Base-by-base conservation (phyloP, 2,797 vertebrate genomes). In the Gambusia yucatana region DNA sequence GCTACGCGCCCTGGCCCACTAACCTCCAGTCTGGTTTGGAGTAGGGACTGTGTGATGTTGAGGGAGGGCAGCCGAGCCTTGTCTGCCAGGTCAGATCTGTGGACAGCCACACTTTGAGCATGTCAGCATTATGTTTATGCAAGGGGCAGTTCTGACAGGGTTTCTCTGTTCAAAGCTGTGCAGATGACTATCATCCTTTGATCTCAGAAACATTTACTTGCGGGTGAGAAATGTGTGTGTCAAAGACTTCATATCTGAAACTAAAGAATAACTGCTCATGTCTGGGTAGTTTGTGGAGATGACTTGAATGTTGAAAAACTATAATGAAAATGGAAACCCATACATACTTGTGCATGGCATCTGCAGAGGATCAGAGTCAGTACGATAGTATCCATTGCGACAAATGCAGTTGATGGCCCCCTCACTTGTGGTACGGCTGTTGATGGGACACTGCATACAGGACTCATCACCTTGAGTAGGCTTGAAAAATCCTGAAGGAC, bases 271-370 rank as follows among this genome's bases (percentile, higher is more conserved):
- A 47, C 25, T 77, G 72, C 81, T 77, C 57, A 7, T 75, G 74
- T 77, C 13, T 77, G 59, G 72, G 65, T 33, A 30, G 46, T 75
- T 4, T 52, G 61, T 72, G 63, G 50, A n/a, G 41, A 63, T 39
- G 41, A 67, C 80, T 78, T 80, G 55, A 2, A 41, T 48, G 73
- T 77, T 82, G 72, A 80, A n/a, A 55, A 50, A 76, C 13, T 47
- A 75, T n/a, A 61, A 67, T 25, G 6, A 43, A 28, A 72, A 74
- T 8, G 3, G 22, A 43, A 44, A 28, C 43, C 46, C 20, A 41
- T 82, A 97, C 97, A 0, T 96, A 99, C 98, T 99, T 82, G 98
- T 99, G 92, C 98, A 99, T 0, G 98, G 98, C 98, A 99, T 99
- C 92, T 97, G 96, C 25, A 98, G 82, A 0, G 98, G 98, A 73